Percentiles rank a stretch among this genome's conserved stretches.
Conservation (phyloP, 1,140 invertebrate species). For the Heliconius congener region DNA sequence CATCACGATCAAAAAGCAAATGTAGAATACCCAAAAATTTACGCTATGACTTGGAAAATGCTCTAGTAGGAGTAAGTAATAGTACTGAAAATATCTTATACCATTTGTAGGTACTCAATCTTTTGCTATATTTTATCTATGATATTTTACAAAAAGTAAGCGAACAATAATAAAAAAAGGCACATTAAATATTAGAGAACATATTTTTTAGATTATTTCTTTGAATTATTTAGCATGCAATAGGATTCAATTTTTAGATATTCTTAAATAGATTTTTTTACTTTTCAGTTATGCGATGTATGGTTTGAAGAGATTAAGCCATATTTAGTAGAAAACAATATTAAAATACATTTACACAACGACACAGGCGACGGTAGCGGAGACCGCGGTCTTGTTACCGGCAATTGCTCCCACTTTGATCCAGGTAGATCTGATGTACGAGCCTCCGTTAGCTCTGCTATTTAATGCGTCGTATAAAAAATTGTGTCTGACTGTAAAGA, state of each 20-base stretch:
- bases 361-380: constrained; percentile 38
- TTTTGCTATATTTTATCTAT: background rate
- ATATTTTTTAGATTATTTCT: background rate
- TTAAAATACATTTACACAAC: constrained; percentile 66
- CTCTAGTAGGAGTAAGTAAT: constrained; percentile 55
- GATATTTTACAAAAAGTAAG: background rate
- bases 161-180: background rate
- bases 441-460: constrained; percentile 47
- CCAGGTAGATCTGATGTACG: constrained; percentile 76
- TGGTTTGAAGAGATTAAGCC: constrained; percentile 77
- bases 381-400: constrained; percentile 37
- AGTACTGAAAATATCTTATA: background rate
- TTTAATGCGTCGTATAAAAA: constrained; percentile 10
- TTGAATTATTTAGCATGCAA: background rate
- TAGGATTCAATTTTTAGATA: background rate
- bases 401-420: constrained; percentile 60
- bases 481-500: no score
- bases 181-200: background rate
- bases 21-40: constrained; percentile 62
- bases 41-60: constrained; percentile 69
- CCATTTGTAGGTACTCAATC: background rate
- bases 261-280: background rate
- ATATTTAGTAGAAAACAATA: constrained; percentile 66
- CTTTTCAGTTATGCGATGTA: constrained; percentile 66
- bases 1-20: constrained; percentile 46